Base-by-base conservation (phyloP, 1,140 invertebrate genomes). In the Maconellicoccus hirsutus region DNA sequence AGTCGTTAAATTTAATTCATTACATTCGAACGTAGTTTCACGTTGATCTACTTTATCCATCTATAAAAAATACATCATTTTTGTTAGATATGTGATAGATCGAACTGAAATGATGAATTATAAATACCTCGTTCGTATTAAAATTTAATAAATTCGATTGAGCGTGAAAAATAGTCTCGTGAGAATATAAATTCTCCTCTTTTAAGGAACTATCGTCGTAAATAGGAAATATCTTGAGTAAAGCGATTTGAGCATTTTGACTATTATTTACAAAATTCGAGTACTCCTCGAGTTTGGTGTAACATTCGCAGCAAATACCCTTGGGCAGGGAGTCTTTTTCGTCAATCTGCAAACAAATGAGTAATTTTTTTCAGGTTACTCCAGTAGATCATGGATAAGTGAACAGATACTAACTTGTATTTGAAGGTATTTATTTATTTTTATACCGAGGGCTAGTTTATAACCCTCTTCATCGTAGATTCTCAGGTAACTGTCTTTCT, bases 351-450 rank as follows among this genome's bases (percentile, higher is more conserved):
- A 59, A 73, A n/a, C n/a, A 69, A n/a, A 27, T 12, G 66, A 38
- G 71, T 39, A 8, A 38, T n/a, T 39, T 10, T 33, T 12, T 6
- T 33, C 29, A 12, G 3, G 29, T 33, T 33, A 12, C 29, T 33
- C 29, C 38, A 52, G 6, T 8, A 70, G 6, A 25, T 25, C 42
- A 4, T 59, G 16, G n/a, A 59, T 59, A 6, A 59, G 8, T 42
- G 16, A 59, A 4, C 52, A 59, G 52, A n/a, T n/a, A 19, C 52
- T 75, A 75, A 80, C 81, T 79, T 82, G 77, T 73, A 83, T 80
- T 71, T 79, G 79, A 59, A 83, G 77, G 74, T 79, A 82, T 72
- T 82, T 82, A 0, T 73, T 75, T 71, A 83, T 82, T 78, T 82
- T 83, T 2, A 73, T 70, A 52, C 80, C 78, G 16, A 83, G 78